Evolutionary conservation across 2,797 vertebrate species (phyloP), one percentile per base, ranked within the genome.

Genomic region (Crenuchus spilurus): DNA sequence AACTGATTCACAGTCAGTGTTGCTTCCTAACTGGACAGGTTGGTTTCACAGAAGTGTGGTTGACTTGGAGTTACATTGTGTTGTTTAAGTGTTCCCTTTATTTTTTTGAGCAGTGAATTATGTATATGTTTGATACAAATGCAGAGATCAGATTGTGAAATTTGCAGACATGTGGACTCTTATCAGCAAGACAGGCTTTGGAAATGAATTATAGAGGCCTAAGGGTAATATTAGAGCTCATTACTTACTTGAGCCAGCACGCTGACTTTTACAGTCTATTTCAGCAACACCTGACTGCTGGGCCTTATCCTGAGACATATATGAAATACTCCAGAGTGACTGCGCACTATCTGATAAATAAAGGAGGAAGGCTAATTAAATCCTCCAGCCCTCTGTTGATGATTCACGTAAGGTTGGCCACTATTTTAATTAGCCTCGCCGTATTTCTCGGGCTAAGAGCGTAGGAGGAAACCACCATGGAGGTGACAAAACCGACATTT

Each of bases 401-500:
- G 46, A 63, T 74, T 76, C 57, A 52, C 62, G 49, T 58, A 58
- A 42, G 44, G 61, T 55, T 60, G 35, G 69, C 44, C 61, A 58
- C 24, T 76, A 33, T 73, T 77, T 74, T 71, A 74, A 79, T 79
- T 71, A 71, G 33, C 20, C 11, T 33, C 16, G 1, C 52, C 44
- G 60, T 78, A 70, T 72, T 33, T 54, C 58, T 61, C 1, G 11
- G 55, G 44, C 18, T 62, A 57, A 75, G 33, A 75, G 55, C 30
- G 51, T 57, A n/a, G 49, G 63, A 68, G 71, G 57, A 39, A 63
- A 70, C 65, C 60, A 30, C 74, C 57, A 72, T 31, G 42, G 61
- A 77, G 70, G 69, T 70, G 75, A 78, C 78, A 77, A 75, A 80
- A 77, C 63, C 28, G 67, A 74, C 77, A 77, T 66, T 72, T 72